Evolutionary conservation across 1,140 invertebrate species (phyloP).

Genomic region (Drosophila nikananu): DNA sequence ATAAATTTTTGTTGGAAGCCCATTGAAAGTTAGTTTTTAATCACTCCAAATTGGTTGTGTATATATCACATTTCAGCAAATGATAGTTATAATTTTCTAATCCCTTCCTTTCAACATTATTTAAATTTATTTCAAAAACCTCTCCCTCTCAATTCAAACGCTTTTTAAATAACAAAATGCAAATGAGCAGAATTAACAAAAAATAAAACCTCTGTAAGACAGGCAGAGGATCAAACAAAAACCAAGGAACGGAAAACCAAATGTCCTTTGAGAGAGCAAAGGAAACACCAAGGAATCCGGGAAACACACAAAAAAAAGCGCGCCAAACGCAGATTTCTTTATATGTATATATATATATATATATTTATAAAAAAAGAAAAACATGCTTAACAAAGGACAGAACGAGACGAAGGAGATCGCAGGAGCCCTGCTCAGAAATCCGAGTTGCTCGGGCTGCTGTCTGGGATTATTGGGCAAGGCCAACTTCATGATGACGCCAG

Average conservation of each 20-base stretch:
- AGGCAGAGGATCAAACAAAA: slow-evolving; percentile 23
- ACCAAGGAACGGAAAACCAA: slow-evolving; percentile 10
- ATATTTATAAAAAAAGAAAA: slow-evolving; percentile 10
- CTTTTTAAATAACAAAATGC: slow-evolving; percentile 35
- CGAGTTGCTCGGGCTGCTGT: slow-evolving; percentile 30
- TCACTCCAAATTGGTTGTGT: background rate
- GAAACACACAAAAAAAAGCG: slow-evolving; percentile 52
- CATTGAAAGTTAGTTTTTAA: too few relatives aligned
- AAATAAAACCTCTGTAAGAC: slow-evolving; percentile 19
- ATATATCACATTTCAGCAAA: slow-evolving; percentile 15
- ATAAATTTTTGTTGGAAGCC: too few relatives aligned
- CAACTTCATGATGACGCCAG: slow-evolving; percentile 64
- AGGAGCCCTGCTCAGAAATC: slow-evolving; percentile 21
- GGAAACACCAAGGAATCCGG: slow-evolving; percentile 29
- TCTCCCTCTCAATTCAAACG: background rate
- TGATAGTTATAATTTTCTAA: background rate
- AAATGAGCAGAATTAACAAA: slow-evolving; percentile 29
- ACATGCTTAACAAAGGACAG: slow-evolving; percentile 8
- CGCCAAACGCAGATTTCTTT: slow-evolving; percentile 59
- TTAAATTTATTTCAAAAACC: slow-evolving; percentile 3
- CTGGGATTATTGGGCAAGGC: slow-evolving; percentile 74
- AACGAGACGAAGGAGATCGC: slow-evolving; percentile 8
- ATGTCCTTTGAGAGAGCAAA: slow-evolving; percentile 40
- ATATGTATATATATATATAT: background rate
- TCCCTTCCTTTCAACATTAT: slow-evolving; percentile 2